Evolutionary conservation across 2,113 vertebrate species (phyloP), one percentile per base, ranked within the genome.

Genomic region (Phalacrocorax carbo): DNA sequence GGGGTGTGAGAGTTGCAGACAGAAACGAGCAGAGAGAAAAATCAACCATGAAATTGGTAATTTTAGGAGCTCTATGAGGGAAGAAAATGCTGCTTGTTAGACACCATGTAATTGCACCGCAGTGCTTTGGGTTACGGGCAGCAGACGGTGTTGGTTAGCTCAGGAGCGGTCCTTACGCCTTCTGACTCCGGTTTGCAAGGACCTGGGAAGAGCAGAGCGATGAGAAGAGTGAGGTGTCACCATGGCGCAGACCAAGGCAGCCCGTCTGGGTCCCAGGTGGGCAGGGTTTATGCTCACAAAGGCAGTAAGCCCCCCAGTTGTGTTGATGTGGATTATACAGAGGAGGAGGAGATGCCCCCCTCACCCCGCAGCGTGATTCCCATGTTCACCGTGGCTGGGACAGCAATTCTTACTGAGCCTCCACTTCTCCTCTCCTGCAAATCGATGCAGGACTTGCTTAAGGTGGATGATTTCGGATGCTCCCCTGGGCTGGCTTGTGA

Each of bases 41-140:
- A 68, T 69, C 94, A 80, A 36, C 62, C 94, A 55, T 96, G 87
- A 95, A 94, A 94, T 86, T 86, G 90, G 58, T 86, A 64, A 69
- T 95, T 86, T 86, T 58, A 66, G 58, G 82, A 91, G 93, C 94
- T 84, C 72, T 38, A 30, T 4, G 2, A 83, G 85, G 84, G 77
- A 72, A 64, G 77, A 52, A 40, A 77, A 46, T 27, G 54, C 55
- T 64, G n/a, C 81, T 89, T 94, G 84, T 91, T 83, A 80, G 65
- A 78, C 73, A 73, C 60, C 46, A 3, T 84, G 84, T 93, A 78
- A 92, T 81, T 38, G 82, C 46, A 61, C 32, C 27, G 8, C 27
- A 0, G 78, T n/a, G 85, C 77, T 54, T 17, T 76, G 84, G 42
- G 46, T 89, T 42, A 16, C 64, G 48, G 71, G 42, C 5, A 7